Base-by-base conservation (phyloP, 2,797 vertebrate species). In the Acrossocheilus wenchowensis region DNA sequence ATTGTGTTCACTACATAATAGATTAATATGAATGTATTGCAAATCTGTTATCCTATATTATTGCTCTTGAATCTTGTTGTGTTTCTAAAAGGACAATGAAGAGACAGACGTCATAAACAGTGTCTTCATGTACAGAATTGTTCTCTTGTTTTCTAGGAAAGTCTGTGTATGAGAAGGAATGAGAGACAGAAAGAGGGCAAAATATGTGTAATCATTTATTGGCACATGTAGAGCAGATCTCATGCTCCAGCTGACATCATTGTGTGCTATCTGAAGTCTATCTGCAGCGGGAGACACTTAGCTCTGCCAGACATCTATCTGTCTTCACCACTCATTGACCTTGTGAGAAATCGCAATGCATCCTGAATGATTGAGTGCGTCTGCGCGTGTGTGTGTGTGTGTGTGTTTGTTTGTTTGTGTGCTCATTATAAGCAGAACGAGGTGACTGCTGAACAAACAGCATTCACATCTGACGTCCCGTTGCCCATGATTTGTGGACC, bases 331-430 rank as follows among this genome's bases (percentile, higher is more conserved):
- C 80, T 88, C 78, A 83, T 88, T 89, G 93, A 94, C 94, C 93
- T 94, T 95, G 93, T 68, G 91, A 91, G 87, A 92, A 92, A 95
- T 94, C 94, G 90, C 92, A 91, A 94, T 94, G 93, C 93, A 89
- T 89, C 89, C 81, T 21, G 88, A 85, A 87, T 86, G 91, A 91
- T 90, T 79, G 87, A 92, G 87, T 93, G 93, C 91, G 90, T 92
- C 84, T 64, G 57, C 1, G 15, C 60, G 30, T 50, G 14, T 15
- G 48, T 50, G 48, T 52, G 50, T 54, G 52, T 54, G 50, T 52
- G 50, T 52, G 15, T 52, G 50, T 34, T 50, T 45, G 69, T 83
- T 41, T 74, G 88, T 93, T 93, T 93, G 91, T 90, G 90, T 86
- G 86, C 93, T 94, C 93, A 93, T 94, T 95, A 84, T 69, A 94